Evolutionary conservation across 2,888 invertebrate species (phyloP).

Genomic region (Dendrolimus pini): DNA sequence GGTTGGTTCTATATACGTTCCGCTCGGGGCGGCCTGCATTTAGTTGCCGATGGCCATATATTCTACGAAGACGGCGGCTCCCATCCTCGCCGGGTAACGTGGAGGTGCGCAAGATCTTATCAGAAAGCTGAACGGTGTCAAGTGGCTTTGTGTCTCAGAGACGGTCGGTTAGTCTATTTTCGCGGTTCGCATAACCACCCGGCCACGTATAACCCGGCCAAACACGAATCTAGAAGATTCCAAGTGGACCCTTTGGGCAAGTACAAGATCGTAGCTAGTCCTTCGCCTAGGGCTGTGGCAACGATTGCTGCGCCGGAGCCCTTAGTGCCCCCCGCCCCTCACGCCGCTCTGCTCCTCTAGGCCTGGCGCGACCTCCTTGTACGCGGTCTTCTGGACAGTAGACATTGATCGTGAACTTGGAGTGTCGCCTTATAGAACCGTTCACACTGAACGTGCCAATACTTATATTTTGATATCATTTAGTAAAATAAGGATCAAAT

Average conservation of each 20-base stretch:
- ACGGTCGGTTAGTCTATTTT: constrained; percentile 67
- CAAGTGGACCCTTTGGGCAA: constrained; percentile 70
- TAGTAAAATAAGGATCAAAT: background rate
- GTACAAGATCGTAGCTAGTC: constrained; percentile 63
- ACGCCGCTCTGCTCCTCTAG: constrained; percentile 63
- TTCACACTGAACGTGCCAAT: constrained; percentile 1
- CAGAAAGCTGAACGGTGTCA: constrained; percentile 70
- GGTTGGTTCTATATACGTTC: constrained; percentile 72
- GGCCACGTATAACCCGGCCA: constrained; percentile 60
- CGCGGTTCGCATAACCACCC: constrained; percentile 67
- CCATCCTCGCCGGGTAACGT: constrained; percentile 65
- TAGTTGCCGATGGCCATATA: constrained; percentile 67
- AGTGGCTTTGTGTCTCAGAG: constrained; percentile 64
- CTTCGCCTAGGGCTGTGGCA: constrained; percentile 28
- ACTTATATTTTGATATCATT: background rate
- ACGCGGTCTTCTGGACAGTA: constrained; percentile 57
- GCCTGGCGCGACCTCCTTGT: constrained; percentile 75
- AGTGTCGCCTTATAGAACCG: constrained; percentile 41
- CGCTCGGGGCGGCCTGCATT: constrained; percentile 64
- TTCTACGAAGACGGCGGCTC: constrained; percentile 72
- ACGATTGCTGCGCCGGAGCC: constrained; percentile 31
- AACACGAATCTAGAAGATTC: constrained; percentile 64
- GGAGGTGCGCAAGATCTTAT: constrained; percentile 68
- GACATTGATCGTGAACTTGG: constrained; percentile 53
- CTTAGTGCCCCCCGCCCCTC: constrained; percentile 48